Evolutionary conservation across 2,797 vertebrate genomes (phyloP).

Genomic region (Alfaro cultratus): DNA sequence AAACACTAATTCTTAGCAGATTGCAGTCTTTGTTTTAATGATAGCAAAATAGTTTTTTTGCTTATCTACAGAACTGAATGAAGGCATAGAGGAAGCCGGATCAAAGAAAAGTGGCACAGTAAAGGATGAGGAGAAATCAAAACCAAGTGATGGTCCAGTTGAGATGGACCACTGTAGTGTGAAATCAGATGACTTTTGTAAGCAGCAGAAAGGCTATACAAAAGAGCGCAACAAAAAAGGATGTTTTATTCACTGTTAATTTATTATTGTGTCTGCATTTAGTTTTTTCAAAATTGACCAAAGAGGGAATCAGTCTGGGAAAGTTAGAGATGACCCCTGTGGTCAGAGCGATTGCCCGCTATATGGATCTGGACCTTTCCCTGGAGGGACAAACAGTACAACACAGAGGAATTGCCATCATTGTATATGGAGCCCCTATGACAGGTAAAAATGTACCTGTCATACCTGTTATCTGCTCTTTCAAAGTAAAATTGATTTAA

Average conservation of each 20-base stretch:
- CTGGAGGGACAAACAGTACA: slow-evolving; percentile 70
- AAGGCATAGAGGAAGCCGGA: slow-evolving; percentile 15
- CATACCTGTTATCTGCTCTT: too few relatives aligned
- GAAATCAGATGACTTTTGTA: slow-evolving; percentile 6
- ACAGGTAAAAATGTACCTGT: slow-evolving; percentile 76
- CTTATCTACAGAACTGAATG: slow-evolving; percentile 34
- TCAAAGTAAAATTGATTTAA: neutral
- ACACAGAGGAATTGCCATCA: slow-evolving; percentile 81
- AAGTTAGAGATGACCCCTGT: slow-evolving; percentile 80
- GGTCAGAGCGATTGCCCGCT: slow-evolving; percentile 77
- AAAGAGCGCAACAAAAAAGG: neutral
- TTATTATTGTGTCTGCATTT: neutral
- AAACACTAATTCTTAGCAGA: neutral
- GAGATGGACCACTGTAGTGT: slow-evolving; percentile 3
- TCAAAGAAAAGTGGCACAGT: slow-evolving; percentile 9
- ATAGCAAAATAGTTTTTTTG: neutral
- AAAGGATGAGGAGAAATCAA: slow-evolving; percentile 22
- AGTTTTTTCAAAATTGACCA: slow-evolving; percentile 49
- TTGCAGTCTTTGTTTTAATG: slow-evolving; percentile 8
- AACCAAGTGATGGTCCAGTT: slow-evolving; percentile 1
- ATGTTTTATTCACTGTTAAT: neutral
- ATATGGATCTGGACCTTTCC: slow-evolving; percentile 81
- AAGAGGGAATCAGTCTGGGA: slow-evolving; percentile 47
- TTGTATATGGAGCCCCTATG: slow-evolving; percentile 87
- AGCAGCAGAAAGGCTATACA: neutral